phyloP scores from a whole-genome alignment of 1,140 invertebrate species.

The Lasioglossum baleicum region DNA sequence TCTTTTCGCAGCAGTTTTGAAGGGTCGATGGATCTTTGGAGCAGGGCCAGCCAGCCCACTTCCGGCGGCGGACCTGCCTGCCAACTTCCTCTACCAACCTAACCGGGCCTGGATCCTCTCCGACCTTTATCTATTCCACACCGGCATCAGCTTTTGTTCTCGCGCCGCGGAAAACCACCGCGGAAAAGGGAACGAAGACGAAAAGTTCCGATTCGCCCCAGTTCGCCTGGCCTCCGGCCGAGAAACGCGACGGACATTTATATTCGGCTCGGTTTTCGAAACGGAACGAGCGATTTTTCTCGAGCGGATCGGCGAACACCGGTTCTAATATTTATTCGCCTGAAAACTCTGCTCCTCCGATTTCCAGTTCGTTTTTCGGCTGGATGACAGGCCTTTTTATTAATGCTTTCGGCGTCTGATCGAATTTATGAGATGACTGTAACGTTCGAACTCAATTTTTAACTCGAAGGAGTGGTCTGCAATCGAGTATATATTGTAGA shows the following conservation, averaged over 20 bases:
- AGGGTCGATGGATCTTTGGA: slow-evolving; percentile 32
- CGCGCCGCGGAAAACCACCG: slow-evolving; percentile 14
- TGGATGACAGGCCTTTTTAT: no score
- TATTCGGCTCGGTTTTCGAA: background rate
- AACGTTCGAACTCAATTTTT: no score
- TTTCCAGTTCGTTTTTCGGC: no score
- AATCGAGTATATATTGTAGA: no score
- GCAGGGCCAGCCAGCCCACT: slow-evolving; percentile 8
- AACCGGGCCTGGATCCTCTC: background rate
- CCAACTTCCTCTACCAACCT: slow-evolving; percentile 14
- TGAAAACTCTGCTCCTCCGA: no score
- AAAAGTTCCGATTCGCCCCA: slow-evolving; percentile 19
- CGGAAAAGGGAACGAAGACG: slow-evolving; percentile 24
- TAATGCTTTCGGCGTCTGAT: no score
- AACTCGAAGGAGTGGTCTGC: no score
- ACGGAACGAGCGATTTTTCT: no score
- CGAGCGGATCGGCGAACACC: no score
- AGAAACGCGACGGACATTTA: slow-evolving; percentile 2
- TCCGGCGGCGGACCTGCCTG: background rate
- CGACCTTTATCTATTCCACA: slow-evolving; percentile 15
- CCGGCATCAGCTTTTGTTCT: slow-evolving; percentile 25
- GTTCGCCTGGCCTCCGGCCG: background rate
- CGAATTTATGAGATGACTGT: no score
- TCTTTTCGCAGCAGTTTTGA: slow-evolving; percentile 14
- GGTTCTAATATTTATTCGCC: no score